Evolutionary conservation across 2,888 invertebrate species (phyloP).

Genomic region (Oscheius sp.): DNA sequence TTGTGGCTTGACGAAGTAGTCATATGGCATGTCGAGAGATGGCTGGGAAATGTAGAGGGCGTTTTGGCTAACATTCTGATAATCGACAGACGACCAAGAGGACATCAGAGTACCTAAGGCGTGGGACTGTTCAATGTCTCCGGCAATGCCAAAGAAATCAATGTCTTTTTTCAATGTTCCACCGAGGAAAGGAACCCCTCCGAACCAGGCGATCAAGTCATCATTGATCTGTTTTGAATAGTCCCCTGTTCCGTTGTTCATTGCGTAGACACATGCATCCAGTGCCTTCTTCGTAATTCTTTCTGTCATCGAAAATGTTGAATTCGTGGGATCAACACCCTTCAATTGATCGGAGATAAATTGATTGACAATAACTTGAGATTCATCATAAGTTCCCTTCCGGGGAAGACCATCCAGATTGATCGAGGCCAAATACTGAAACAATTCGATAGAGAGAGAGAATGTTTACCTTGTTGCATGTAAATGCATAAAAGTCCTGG

Average conservation of each 20-base stretch:
- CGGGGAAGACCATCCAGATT: constrained; percentile 35
- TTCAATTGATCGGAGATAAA: constrained; percentile 44
- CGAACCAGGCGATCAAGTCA: constrained; percentile 33
- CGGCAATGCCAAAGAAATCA: constrained; percentile 40
- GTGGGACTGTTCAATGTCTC: constrained; percentile 44
- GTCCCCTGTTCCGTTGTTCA: constrained; percentile 18
- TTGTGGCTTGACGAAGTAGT: constrained; percentile 61
- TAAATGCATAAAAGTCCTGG: constrained; percentile 58
- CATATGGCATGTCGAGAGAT: constrained; percentile 47
- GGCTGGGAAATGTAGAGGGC: constrained; percentile 61
- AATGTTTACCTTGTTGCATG: constrained; percentile 43
- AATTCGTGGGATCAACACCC: constrained; percentile 34
- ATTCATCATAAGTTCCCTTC: constrained; percentile 60
- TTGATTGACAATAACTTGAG: constrained; percentile 56
- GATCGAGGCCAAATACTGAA: constrained; percentile 42
- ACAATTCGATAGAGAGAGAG: not conserved
- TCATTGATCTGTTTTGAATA: not conserved
- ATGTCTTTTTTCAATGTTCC: constrained; percentile 28
- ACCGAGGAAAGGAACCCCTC: constrained; percentile 48
- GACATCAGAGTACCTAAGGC: constrained; percentile 52
- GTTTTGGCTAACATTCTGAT: constrained; percentile 45
- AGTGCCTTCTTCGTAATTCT: constrained; percentile 53
- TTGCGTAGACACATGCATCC: constrained; percentile 32
- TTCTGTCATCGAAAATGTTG: constrained; percentile 48
- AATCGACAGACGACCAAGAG: constrained; percentile 57